A percentile compares a stretch with the other conserved stretches of the same genome.
Evolutionary conservation across 2,888 invertebrate genomes (phyloP).

Genomic region (Alentia gelatinosa): DNA sequence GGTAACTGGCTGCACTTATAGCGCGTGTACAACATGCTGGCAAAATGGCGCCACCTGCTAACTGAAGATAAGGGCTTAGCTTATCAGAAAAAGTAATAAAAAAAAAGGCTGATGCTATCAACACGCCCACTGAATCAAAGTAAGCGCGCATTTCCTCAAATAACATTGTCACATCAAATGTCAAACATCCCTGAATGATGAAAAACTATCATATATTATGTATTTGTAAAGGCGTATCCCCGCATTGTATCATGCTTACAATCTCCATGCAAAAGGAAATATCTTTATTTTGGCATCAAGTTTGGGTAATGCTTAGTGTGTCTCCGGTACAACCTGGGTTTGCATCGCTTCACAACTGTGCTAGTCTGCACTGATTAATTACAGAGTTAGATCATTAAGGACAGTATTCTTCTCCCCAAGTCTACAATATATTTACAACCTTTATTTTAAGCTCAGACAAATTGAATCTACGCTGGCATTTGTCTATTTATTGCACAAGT

Average conservation of each 20-base stretch:
- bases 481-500: too few relatives aligned
- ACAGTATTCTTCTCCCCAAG: not conserved
- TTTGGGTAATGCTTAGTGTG: slow-evolving; percentile 11
- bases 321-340: not conserved
- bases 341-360: not conserved
- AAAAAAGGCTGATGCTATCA: too few relatives aligned
- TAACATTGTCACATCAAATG: not conserved
- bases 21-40: too few relatives aligned
- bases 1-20: too few relatives aligned
- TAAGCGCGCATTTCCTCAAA: too few relatives aligned
- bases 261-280: not conserved
- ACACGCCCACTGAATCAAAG: too few relatives aligned
- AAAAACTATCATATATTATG: not conserved
- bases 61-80: too few relatives aligned
- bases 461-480: too few relatives aligned
- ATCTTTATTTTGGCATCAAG: slow-evolving; percentile 31
- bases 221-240: not conserved
- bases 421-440: not conserved
- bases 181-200: not conserved
- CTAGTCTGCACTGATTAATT: not conserved
- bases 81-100: too few relatives aligned
- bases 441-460: not conserved
- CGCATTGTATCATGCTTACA: not conserved
- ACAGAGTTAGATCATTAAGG: not conserved
- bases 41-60: too few relatives aligned